phyloP scores from a whole-genome alignment of 2,797 vertebrate species.

The Poeciliopsis gracilis region DNA sequence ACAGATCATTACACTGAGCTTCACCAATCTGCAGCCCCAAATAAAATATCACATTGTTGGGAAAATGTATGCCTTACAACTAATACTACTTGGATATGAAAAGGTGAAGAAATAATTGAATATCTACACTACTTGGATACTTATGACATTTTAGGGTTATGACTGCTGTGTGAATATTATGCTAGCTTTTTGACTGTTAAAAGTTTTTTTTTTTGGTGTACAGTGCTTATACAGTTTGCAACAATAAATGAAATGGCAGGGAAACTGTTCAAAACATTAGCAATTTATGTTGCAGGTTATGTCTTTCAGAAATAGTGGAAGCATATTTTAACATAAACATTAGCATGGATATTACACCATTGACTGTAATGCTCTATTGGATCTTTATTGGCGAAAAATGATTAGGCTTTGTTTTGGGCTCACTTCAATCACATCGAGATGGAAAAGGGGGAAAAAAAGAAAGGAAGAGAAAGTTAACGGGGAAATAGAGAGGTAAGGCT shows the following conservation, averaged over 20 bases:
- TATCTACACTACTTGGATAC: background rate
- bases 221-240: constrained; percentile 10
- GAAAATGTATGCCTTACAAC: constrained; percentile 7
- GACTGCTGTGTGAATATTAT: constrained; percentile 12
- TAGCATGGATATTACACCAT: background rate
- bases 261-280: constrained; percentile 22
- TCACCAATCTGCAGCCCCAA: constrained; percentile 24
- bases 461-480: background rate
- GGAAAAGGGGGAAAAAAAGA: background rate
- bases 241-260: constrained; percentile 6
- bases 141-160: constrained; percentile 6
- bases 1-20: constrained; percentile 25
- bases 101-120: background rate
- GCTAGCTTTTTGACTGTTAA: background rate
- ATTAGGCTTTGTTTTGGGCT: background rate
- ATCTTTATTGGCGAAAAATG: no score
- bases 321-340: background rate
- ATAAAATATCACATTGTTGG: constrained; percentile 15
- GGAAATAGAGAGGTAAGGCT: background rate
- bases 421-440: background rate
- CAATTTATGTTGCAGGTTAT: constrained; percentile 19
- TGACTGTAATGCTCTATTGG: no score
- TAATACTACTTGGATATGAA: background rate
- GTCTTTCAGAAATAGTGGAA: constrained; percentile 31
- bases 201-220: constrained; percentile 9